These are phyloP conservation scores for Malurus elegans DNA, from an alignment of 2,113 vertebrate species.

Conservation along the genomic window DNA sequence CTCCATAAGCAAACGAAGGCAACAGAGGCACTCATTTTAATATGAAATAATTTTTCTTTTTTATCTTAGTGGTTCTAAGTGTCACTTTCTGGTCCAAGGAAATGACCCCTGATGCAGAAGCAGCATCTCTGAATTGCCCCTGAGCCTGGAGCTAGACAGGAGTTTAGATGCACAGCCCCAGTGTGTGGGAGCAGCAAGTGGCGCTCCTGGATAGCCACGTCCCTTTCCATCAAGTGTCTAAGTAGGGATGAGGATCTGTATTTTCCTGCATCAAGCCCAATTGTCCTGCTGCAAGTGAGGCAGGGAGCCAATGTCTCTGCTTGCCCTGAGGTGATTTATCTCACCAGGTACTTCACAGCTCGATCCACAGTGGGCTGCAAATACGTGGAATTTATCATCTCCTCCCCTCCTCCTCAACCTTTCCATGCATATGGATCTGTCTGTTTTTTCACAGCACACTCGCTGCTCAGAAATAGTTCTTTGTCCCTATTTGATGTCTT, in stretches of 20 bases:
- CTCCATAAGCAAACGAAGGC: neutral
- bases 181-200: neutral
- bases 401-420: neutral
- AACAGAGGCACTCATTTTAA: neutral
- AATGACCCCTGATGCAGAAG: neutral
- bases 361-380: rapidly evolving
- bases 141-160: no score
- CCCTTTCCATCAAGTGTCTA: rapidly evolving
- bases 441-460: neutral
- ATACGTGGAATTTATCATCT: neutral
- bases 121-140: rapidly evolving
- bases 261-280: rapidly evolving
- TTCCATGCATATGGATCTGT: rapidly evolving
- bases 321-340: neutral
- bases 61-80: neutral
- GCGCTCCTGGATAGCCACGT: rapidly evolving
- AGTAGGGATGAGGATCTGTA: neutral
- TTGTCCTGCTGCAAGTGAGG: neutral
- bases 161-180: neutral
- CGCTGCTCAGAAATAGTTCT: neutral
- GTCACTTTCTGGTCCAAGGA: neutral
- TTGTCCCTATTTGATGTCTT: neutral
- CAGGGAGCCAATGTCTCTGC: neutral
- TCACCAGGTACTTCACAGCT: neutral
- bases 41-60: neutral